phyloP scores from a whole-genome alignment of 2,797 vertebrate genomes.

The Sphenopsis melanotis region DNA sequence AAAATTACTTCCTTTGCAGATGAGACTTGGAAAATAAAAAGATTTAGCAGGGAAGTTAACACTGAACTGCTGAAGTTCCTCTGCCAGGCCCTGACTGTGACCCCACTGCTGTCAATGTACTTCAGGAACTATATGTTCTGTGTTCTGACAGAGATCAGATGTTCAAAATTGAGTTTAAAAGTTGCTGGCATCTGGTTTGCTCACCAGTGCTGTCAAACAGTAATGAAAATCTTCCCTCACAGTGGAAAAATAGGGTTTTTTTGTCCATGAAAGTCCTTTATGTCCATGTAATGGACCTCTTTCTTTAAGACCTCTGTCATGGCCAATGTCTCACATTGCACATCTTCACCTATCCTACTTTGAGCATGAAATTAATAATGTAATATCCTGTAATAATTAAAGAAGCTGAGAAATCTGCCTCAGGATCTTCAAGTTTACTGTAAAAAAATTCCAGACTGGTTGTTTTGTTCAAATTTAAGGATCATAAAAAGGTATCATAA shows the following conservation, averaged over 20 bases:
- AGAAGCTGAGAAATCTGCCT: background rate
- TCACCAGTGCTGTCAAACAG: background rate
- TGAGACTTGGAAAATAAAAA: background rate
- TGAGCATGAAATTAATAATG: background rate
- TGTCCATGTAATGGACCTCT: background rate
- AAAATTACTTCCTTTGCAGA: background rate
- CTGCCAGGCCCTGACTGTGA: rapidly evolving
- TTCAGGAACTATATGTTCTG: background rate
- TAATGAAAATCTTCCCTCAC: background rate
- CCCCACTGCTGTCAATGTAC: background rate
- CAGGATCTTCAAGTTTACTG: background rate
- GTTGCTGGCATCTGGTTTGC: rapidly evolving
- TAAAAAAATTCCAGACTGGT: background rate
- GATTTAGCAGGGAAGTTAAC: background rate
- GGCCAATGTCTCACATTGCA: background rate
- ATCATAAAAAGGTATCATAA: background rate
- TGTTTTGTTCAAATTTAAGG: background rate
- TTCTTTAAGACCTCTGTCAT: background rate
- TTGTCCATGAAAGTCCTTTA: background rate
- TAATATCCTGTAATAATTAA: background rate
- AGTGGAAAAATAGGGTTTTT: background rate
- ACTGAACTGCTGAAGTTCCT: background rate
- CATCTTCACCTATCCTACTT: background rate
- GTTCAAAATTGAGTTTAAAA: background rate
- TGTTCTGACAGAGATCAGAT: background rate